Evolutionary conservation across 1,140 invertebrate genomes (phyloP).

Genomic region (Vanessa tameamea): DNA sequence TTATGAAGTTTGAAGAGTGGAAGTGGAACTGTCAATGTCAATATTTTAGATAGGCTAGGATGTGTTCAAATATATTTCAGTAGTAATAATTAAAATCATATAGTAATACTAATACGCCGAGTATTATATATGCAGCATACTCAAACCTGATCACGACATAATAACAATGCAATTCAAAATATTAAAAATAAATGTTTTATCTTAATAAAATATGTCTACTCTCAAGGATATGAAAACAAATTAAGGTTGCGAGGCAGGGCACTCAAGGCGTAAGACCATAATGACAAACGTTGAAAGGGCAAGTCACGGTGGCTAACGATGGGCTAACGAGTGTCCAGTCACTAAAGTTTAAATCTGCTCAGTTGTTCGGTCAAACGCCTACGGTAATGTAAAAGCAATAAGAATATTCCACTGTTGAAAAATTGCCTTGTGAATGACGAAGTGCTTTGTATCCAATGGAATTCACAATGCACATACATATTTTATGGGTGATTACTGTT

Average conservation of each 20-base stretch:
- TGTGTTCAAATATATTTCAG: neutral
- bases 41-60: neutral
- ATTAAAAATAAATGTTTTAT: constrained; percentile 17
- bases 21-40: constrained; percentile 14
- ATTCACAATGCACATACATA: constrained; percentile 4
- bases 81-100: neutral
- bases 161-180: neutral
- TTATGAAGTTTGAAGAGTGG: neutral
- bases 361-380: constrained; percentile 42
- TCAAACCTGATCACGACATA: neutral
- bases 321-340: constrained; percentile 50
- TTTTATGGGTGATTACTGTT: constrained; percentile 7
- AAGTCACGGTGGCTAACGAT: constrained; percentile 57
- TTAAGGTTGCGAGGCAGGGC: constrained; percentile 52
- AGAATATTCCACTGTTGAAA: constrained; percentile 42
- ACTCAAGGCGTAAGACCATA: constrained; percentile 50
- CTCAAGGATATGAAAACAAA: constrained; percentile 55
- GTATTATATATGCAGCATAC: neutral
- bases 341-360: constrained; percentile 51
- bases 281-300: constrained; percentile 53
- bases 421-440: constrained; percentile 44
- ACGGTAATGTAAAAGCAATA: constrained; percentile 45
- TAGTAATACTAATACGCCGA: too few relatives aligned
- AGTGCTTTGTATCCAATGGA: constrained; percentile 29
- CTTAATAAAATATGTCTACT: constrained; percentile 33